Percentiles rank a stretch among this genome's conserved stretches.
Evolutionary conservation across 2,113 vertebrate genomes (phyloP).

Genomic region (Macquaria australasica): DNA sequence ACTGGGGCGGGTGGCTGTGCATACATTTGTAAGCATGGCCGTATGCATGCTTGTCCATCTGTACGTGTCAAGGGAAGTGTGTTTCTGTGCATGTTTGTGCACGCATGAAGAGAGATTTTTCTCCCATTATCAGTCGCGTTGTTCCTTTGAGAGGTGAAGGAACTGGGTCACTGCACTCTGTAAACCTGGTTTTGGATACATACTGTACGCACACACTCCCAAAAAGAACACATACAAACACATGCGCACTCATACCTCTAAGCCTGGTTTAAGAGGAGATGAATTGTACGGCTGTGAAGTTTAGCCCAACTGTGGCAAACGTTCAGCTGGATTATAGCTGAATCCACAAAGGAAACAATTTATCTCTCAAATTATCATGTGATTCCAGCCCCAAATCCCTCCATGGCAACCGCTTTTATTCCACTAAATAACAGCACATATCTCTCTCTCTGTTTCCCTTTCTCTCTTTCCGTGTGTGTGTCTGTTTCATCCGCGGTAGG

Average conservation of each 20-base stretch:
- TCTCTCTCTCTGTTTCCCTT: constrained; percentile 21
- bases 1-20: not conserved
- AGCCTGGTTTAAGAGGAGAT: constrained; percentile 65
- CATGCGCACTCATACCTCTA: constrained; percentile 44
- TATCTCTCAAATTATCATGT: constrained; percentile 74
- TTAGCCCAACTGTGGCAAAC: constrained; percentile 68
- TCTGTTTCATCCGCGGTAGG: not conserved
- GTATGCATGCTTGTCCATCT: constrained; percentile 34
- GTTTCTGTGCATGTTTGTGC: constrained; percentile 39
- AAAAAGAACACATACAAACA: constrained; percentile 47
- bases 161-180: constrained; percentile 71
- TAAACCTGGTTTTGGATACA: constrained; percentile 41
- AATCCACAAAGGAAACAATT: constrained; percentile 78
- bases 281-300: constrained; percentile 56
- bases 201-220: constrained; percentile 39
- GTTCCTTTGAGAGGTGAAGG: constrained; percentile 60
- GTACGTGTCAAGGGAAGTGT: constrained; percentile 32
- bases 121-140: constrained; percentile 28
- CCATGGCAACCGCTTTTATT: constrained; percentile 59
- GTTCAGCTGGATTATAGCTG: constrained; percentile 70
- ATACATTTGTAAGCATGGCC: constrained; percentile 22
- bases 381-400: constrained; percentile 66
- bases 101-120: constrained; percentile 32
- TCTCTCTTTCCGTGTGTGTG: not conserved
- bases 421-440: constrained; percentile 33